These are phyloP conservation scores for Platyscapa corneri DNA, from an alignment of 1,140 invertebrate species.

Conservation along the genomic window DNA sequence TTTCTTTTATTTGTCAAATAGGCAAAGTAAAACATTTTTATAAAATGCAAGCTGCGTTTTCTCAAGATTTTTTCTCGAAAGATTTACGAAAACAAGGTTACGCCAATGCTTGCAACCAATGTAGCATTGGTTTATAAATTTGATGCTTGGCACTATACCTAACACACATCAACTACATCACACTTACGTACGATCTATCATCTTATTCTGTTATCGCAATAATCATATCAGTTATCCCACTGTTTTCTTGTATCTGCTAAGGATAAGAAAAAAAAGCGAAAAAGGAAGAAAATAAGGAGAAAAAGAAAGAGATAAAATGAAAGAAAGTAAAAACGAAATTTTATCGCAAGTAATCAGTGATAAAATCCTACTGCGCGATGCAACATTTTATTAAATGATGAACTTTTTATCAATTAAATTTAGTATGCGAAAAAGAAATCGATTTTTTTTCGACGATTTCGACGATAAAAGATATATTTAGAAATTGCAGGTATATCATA, in stretches of 20 bases:
- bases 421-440: neutral
- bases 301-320: too few relatives aligned
- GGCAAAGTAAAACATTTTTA: too few relatives aligned
- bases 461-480: neutral
- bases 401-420: slow-evolving; percentile 1
- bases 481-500: neutral
- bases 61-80: neutral
- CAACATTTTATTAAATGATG: too few relatives aligned
- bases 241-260: slow-evolving; percentile 2
- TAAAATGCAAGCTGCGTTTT: neutral
- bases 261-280: neutral
- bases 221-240: neutral
- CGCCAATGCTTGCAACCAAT: neutral
- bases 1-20: too few relatives aligned
- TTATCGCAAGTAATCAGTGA: neutral
- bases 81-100: slow-evolving; percentile 2
- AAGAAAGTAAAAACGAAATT: neutral
- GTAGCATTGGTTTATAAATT: neutral
- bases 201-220: slow-evolving; percentile 34
- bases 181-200: neutral
- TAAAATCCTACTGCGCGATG: neutral
- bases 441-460: neutral
- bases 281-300: neutral
- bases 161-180: neutral
- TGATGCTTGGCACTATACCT: neutral